These are phyloP conservation scores for Microctonus aethiopoides DNA, from an alignment of 2,888 invertebrate species.

Conservation along the genomic window DNA sequence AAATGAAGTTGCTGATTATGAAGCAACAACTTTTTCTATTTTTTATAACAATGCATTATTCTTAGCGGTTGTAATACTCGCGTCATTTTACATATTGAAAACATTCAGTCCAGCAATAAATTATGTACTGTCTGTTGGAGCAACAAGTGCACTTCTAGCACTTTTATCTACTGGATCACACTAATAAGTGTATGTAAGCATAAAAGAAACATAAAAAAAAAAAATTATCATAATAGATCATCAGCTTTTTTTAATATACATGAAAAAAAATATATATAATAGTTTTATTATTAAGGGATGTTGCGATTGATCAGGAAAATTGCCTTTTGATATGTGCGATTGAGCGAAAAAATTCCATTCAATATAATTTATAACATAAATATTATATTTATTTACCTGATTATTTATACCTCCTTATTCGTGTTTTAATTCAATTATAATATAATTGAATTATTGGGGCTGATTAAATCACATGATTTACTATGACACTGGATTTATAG, in stretches of 20 bases:
- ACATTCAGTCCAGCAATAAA: constrained; percentile 92
- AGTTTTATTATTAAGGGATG: neutral
- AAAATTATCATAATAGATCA: neutral
- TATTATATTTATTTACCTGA: too few relatives aligned
- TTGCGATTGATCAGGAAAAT: constrained; percentile 41
- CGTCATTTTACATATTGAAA: constrained; percentile 93
- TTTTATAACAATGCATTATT: constrained; percentile 99
- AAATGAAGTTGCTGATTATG: constrained; percentile 99
- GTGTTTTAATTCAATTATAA: too few relatives aligned
- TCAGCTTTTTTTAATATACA: neutral
- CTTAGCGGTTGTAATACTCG: constrained; percentile 90
- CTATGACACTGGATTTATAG: neutral
- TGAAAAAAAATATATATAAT: neutral
- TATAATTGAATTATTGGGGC: too few relatives aligned
- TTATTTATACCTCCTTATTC: too few relatives aligned
- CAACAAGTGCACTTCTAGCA: constrained; percentile 90
- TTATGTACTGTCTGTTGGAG: constrained; percentile 90
- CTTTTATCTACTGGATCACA: constrained; percentile 94
- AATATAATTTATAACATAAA: constrained; percentile 43
- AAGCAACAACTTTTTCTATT: constrained; percentile 98
- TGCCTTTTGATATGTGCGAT: constrained; percentile 52
- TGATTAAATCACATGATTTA: neutral
- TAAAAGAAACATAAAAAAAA: constrained; percentile 31
- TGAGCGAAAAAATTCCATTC: constrained; percentile 37
- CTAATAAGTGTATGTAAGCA: constrained; percentile 62